Evolutionary conservation across 2,888 invertebrate species (phyloP), one percentile per base, ranked within the genome.

Genomic region (Sesia apiformis): DNA sequence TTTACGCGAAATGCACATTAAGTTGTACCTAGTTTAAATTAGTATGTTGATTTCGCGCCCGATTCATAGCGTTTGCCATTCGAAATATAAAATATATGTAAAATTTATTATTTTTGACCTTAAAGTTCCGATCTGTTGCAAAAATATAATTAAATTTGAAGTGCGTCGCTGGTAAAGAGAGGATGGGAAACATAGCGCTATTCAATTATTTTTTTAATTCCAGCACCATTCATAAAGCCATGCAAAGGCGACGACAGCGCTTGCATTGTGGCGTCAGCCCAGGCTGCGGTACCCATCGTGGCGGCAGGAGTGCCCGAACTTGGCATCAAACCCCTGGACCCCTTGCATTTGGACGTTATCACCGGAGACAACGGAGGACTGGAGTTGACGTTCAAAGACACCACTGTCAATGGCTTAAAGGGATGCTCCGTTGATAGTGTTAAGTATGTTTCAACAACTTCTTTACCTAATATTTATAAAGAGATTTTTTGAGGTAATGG

Each of bases 151-250:
- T 23, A 23, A 23, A 23, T 23, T 23, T 23, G 23, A 23, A 23
- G 23, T 23, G 23, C 2, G 23, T 23, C 23, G 2, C 23, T 23
- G 23, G 23, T 23, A 23, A 23, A 2, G 23, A 23, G 23, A 23
- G 23, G 23, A 23, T 23, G 23, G 23, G 23, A 23, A 23, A 23
- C 2, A 23, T 23, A 23, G 23, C 23, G 2, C 2, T 23, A 1
- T 1, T 23, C 23, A 40, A 23, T 39, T 5, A 6, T 42, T 55
- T 39, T 55, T 56, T n/a, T 3, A 46, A 8, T 46, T 46, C n/a
- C 69, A 86, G 88, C 84, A 0, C 81, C 86, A 0, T 83, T 84
- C 65, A 75, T 88, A 55, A 80, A 60, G 52, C 83, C 85, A 49
- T 87, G 88, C 66, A 72, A 72, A 55, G 3, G 54, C 0, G 72